These are phyloP conservation scores for Isaurus tuberculatus DNA, from an alignment of 92 coral and sea anemone species.

Conservation along the genomic window DNA sequence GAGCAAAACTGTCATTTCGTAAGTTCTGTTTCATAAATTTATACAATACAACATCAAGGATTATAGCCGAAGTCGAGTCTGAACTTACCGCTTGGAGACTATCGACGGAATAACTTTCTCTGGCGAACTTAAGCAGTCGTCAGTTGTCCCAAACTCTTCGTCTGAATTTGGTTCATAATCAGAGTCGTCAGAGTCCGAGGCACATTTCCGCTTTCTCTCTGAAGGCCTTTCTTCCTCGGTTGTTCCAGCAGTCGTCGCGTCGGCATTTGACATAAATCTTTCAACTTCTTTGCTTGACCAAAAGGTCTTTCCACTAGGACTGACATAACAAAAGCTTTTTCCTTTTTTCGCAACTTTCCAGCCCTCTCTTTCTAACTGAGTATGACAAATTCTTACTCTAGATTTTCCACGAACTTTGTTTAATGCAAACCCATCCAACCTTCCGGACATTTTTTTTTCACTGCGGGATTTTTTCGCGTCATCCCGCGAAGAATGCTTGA, in stretches of 20 bases:
- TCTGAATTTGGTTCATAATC: neutral
- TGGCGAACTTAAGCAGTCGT: conserved; percentile 2
- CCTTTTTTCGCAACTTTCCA: neutral
- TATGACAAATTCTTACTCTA: neutral
- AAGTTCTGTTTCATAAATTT: neutral
- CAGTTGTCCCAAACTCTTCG: conserved; percentile 3
- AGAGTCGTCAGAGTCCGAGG: neutral
- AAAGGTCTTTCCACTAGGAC: neutral
- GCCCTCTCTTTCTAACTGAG: neutral
- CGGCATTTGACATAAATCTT: neutral
- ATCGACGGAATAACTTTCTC: conserved; percentile 8
- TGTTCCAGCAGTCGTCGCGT: neutral
- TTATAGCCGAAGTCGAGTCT: neutral
- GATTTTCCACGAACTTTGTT: neutral
- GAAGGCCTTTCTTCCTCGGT: neutral
- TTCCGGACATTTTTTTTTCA: neutral
- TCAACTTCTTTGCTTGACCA: conserved; percentile 1
- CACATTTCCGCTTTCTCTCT: neutral
- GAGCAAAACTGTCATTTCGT: neutral
- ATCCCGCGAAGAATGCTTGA: neutral
- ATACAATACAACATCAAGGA: neutral
- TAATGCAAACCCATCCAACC: neutral
- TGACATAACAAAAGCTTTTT: neutral
- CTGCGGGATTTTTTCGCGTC: neutral
- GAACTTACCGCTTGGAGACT: neutral